These are phyloP conservation scores for Lagopus muta DNA, from an alignment of 2,113 vertebrate genomes.

Conservation along the genomic window DNA sequence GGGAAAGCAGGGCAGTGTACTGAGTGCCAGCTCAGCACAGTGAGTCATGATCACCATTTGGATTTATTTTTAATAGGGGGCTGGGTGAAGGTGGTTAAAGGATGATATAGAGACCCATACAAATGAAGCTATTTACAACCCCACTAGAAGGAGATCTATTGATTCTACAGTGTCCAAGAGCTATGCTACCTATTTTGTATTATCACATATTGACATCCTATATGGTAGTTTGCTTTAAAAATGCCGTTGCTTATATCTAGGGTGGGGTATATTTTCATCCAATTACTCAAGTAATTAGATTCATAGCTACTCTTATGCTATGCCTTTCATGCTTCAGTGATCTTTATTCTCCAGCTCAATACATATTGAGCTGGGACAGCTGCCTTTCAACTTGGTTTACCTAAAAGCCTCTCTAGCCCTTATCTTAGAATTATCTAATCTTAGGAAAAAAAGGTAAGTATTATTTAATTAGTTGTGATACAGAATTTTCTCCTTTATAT, in stretches of 20 bases:
- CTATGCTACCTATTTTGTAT: background rate
- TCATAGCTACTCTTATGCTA: background rate
- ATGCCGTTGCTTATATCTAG: background rate
- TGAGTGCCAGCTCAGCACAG: background rate
- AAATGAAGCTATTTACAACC: background rate
- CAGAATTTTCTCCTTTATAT: background rate
- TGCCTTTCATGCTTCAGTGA: conserved; percentile 31
- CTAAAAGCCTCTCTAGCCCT: background rate
- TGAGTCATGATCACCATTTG: background rate
- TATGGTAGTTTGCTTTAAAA: background rate
- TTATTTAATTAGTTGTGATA: background rate
- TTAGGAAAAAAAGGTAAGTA: background rate
- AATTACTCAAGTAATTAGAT: conserved; percentile 54
- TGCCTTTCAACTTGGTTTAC: conserved; percentile 21
- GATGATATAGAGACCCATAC: background rate
- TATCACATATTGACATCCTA: conserved; percentile 17
- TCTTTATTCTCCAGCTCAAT: conserved; percentile 52
- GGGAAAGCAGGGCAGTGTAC: background rate
- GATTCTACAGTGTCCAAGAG: conserved; percentile 14
- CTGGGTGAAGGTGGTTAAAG: background rate
- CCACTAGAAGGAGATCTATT: background rate
- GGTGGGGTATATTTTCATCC: conserved; percentile 7
- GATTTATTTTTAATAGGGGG: background rate
- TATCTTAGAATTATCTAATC: background rate
- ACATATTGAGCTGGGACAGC: conserved; percentile 47